Evolutionary conservation across 2,113 vertebrate genomes (phyloP).

Genomic region (Emydocephalus ijimae): DNA sequence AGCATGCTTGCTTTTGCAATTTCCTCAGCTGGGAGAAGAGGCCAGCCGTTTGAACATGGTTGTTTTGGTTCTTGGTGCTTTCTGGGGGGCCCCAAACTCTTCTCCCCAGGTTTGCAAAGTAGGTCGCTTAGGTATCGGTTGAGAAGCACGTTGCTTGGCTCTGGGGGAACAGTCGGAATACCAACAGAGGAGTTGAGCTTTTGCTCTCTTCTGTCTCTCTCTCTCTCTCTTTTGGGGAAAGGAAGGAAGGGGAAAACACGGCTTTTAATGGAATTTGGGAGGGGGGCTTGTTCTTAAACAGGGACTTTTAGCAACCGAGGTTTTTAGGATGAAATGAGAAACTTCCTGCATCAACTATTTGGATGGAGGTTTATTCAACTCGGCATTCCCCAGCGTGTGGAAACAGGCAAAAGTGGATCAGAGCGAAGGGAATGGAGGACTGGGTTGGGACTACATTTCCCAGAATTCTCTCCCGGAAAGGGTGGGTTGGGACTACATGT

Average conservation of each 20-base stretch:
- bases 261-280: neutral
- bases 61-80: neutral
- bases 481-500: constrained; percentile 29
- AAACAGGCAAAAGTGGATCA: constrained; percentile 47
- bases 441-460: constrained; percentile 19
- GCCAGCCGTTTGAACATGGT: neutral
- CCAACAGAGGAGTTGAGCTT: neutral
- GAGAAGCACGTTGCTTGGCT: constrained; percentile 24
- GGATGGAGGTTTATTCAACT: neutral
- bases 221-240: neutral
- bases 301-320: constrained; percentile 39
- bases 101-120: neutral
- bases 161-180: constrained; percentile 20
- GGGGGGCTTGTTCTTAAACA: neutral
- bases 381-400: neutral
- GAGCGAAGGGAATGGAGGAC: constrained; percentile 36
- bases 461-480: constrained; percentile 44
- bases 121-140: constrained; percentile 24
- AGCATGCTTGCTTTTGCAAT: neutral
- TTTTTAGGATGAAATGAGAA: constrained; percentile 16
- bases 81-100: neutral
- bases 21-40: constrained; percentile 8
- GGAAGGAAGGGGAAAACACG: neutral
- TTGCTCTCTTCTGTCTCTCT: neutral
- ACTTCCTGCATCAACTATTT: constrained; percentile 20